Evolutionary conservation across 2,113 vertebrate species (phyloP).

Genomic region (Ammodramus savannarum): DNA sequence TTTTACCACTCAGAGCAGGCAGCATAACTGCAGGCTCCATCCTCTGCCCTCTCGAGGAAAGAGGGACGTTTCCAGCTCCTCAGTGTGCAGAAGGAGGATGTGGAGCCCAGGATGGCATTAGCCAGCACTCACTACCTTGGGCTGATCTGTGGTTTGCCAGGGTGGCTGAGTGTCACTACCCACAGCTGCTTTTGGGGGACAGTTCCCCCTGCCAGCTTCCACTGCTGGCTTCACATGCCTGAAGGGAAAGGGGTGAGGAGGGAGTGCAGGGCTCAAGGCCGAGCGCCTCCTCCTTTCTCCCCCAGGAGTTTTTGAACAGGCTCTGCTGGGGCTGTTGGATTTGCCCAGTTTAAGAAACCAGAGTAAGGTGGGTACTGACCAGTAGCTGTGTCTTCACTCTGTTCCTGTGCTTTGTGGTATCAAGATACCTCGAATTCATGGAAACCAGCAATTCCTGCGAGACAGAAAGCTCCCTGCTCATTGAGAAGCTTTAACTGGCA

Average conservation of each 20-base stretch:
- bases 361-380: fast-evolving
- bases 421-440: neutral
- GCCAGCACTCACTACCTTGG: fast-evolving
- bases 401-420: neutral
- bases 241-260: neutral
- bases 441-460: neutral
- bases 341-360: neutral
- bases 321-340: fast-evolving
- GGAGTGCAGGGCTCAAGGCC: neutral
- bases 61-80: neutral
- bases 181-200: neutral
- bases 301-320: neutral
- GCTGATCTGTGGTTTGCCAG: fast-evolving
- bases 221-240: neutral
- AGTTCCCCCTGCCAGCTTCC: neutral
- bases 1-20: neutral
- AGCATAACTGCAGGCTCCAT: neutral
- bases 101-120: neutral
- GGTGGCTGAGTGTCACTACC: neutral
- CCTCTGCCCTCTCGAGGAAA: constrained; percentile 11
- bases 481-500: neutral
- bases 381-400: neutral
- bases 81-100: fast-evolving
- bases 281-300: neutral
- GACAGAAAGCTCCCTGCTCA: neutral